A percentile compares a stretch with the other conserved stretches of the same genome.
These are phyloP conservation scores for Sardina pilchardus DNA, from an alignment of 2,113 vertebrate genomes.

Conservation along the genomic window DNA sequence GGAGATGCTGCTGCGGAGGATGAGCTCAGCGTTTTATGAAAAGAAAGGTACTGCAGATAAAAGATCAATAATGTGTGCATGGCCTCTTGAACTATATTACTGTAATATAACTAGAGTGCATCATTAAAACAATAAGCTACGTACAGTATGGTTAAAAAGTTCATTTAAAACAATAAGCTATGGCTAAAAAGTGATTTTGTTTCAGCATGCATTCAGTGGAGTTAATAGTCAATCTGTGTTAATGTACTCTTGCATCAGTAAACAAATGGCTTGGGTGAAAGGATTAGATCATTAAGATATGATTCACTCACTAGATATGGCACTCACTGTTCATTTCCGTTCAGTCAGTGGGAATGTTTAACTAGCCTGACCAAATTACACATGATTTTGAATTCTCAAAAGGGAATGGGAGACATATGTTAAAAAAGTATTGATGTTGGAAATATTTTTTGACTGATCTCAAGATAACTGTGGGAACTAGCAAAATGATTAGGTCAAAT, in stretches of 20 bases:
- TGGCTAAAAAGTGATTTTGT: neutral
- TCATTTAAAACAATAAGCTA: no score
- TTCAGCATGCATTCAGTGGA: neutral
- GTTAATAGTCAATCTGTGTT: conserved; percentile 51
- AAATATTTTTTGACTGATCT: neutral
- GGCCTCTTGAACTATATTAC: no score
- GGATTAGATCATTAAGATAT: conserved; percentile 52
- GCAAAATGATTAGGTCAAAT: no score
- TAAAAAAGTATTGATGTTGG: neutral
- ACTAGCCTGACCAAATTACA: neutral
- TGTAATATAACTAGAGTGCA: no score
- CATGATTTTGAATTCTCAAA: neutral
- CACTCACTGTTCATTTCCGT: conserved; percentile 22
- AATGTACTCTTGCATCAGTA: conserved; percentile 42
- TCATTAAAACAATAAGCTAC: no score
- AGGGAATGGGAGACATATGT: neutral
- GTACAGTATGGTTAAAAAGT: no score
- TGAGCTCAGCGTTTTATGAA: conserved; percentile 63
- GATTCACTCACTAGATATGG: no score
- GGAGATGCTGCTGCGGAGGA: conserved; percentile 56
- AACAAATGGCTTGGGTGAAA: conserved; percentile 37
- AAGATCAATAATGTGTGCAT: no score
- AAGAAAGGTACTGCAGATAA: conserved; percentile 56
- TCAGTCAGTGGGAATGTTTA: neutral
- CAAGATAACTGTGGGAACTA: neutral